These are phyloP conservation scores for Microtus californicus DNA, from an alignment of 2,797 vertebrate species.

Conservation along the genomic window DNA sequence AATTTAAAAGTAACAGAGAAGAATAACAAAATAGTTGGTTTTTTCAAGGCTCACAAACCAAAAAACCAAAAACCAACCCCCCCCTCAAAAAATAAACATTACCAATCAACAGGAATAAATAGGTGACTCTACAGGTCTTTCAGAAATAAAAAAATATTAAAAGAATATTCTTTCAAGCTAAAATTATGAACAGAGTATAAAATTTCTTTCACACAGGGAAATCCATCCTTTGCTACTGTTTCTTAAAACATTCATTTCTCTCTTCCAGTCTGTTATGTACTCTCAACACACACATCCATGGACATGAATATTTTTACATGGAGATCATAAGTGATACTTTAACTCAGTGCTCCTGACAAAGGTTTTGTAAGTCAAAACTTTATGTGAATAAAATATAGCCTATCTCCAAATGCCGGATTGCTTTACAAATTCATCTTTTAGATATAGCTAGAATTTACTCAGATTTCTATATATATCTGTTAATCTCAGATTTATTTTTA, in stretches of 20 bases:
- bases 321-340: not conserved
- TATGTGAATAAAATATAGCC: constrained; percentile 43
- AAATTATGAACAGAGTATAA: constrained; percentile 8
- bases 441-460: constrained; percentile 10
- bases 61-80: not conserved
- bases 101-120: not conserved
- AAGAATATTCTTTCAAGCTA: not conserved
- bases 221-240: not conserved
- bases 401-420: constrained; percentile 17
- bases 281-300: not conserved
- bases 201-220: constrained; percentile 28
- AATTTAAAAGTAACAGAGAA: not conserved
- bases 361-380: not conserved
- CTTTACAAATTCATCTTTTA: constrained; percentile 32
- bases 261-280: constrained; percentile 10
- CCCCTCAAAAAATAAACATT: not conserved
- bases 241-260: constrained; percentile 34
- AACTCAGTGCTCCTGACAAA: not conserved
- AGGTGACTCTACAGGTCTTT: not conserved
- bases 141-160: not conserved
- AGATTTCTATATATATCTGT: not conserved
- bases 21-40: not conserved
- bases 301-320: not conserved
- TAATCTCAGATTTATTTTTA: not conserved
- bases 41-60: not conserved